These are phyloP conservation scores for Temnothorax unifasciatus DNA, from an alignment of 2,888 invertebrate genomes.

Conservation along the genomic window DNA sequence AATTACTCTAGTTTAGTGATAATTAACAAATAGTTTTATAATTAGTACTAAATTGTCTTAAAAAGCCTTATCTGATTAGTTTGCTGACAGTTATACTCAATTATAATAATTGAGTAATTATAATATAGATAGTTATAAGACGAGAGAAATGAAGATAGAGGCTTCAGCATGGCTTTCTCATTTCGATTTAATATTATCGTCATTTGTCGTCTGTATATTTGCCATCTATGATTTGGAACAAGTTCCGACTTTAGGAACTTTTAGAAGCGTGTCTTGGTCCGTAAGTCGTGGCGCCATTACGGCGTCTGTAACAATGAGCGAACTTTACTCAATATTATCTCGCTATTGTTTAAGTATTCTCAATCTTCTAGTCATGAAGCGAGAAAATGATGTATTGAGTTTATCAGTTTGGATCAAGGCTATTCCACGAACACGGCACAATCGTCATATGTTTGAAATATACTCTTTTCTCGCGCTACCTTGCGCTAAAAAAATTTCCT, in stretches of 20 bases:
- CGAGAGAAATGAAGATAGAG: background rate
- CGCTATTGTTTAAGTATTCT: constrained; percentile 40
- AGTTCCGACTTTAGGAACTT: background rate
- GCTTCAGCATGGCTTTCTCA: background rate
- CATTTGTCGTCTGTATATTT: background rate
- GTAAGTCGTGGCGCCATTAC: constrained; percentile 20
- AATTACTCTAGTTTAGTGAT: too few relatives aligned
- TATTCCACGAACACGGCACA: background rate
- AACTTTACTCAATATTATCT: constrained; percentile 38
- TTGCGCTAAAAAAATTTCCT: constrained; percentile 1
- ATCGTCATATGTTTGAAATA: constrained; percentile 8
- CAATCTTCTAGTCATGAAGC: constrained; percentile 22
- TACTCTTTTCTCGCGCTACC: background rate
- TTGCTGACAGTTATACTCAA: too few relatives aligned
- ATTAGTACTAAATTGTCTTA: too few relatives aligned
- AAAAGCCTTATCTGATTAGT: too few relatives aligned
- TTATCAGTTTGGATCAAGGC: constrained; percentile 13
- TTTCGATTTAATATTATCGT: background rate
- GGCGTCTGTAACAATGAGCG: constrained; percentile 15
- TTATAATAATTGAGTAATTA: too few relatives aligned
- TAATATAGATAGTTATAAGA: background rate
- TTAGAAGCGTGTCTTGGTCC: constrained; percentile 12
- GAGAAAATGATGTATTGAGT: background rate
- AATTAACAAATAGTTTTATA: too few relatives aligned
- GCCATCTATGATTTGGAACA: background rate